Conservation (phyloP, 2,113 vertebrate species). For the Myodes glareolus region DNA sequence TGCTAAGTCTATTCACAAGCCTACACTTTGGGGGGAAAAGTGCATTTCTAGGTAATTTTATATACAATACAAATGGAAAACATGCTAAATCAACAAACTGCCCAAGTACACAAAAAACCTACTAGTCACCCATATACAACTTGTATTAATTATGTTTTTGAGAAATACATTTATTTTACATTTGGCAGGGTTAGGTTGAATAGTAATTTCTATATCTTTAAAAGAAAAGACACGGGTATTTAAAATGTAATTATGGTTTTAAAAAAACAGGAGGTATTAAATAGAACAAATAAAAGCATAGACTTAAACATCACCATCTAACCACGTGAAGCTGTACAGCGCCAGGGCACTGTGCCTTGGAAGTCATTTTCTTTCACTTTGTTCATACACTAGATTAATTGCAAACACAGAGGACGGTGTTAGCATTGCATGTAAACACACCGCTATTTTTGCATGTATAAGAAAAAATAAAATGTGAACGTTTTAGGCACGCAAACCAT, state of each 20-base stretch:
- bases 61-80: slow-evolving; percentile 85
- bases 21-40: slow-evolving; percentile 77
- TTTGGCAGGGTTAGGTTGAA: slow-evolving; percentile 87
- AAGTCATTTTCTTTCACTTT: slow-evolving; percentile 55
- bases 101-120: slow-evolving; percentile 84
- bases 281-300: slow-evolving; percentile 85
- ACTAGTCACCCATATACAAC: slow-evolving; percentile 66
- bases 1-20: slow-evolving; percentile 87
- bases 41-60: slow-evolving; percentile 80
- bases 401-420: slow-evolving; percentile 61
- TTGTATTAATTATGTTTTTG: slow-evolving; percentile 68
- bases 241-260: slow-evolving; percentile 86
- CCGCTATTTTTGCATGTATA: slow-evolving; percentile 72
- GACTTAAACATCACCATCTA: slow-evolving; percentile 85
- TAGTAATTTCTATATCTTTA: slow-evolving; percentile 74
- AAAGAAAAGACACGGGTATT: slow-evolving; percentile 85
- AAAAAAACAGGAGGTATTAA: slow-evolving; percentile 86
- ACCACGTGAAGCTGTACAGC: slow-evolving; percentile 60
- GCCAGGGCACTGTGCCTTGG: slow-evolving; percentile 55
- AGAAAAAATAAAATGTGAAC: slow-evolving; percentile 77
- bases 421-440: not conserved
- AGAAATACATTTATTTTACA: slow-evolving; percentile 85
- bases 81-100: slow-evolving; percentile 79
- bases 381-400: slow-evolving; percentile 51
- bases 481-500: slow-evolving; percentile 80